Evolutionary conservation across 2,888 invertebrate species (phyloP).

Genomic region (Nowickia ferox): DNA sequence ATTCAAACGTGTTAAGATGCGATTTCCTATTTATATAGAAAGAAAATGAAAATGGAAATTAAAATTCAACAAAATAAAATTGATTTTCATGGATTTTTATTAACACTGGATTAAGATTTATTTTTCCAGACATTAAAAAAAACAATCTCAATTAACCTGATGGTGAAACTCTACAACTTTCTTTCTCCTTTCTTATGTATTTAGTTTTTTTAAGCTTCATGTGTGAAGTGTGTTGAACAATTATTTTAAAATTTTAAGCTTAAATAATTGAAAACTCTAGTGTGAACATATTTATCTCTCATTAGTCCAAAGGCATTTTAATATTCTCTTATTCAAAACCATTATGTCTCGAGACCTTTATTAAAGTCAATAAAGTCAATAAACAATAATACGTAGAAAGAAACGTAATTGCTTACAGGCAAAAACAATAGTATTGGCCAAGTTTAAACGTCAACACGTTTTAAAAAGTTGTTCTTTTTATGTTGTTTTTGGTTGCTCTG

Average conservation of each 20-base stretch:
- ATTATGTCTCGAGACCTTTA: neutral
- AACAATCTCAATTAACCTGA: slow-evolving; percentile 25
- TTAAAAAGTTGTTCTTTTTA: slow-evolving; percentile 27
- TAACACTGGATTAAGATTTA: slow-evolving; percentile 6
- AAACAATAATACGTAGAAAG: neutral
- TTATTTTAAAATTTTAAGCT: neutral
- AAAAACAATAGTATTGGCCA: neutral
- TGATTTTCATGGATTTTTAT: slow-evolving; percentile 43
- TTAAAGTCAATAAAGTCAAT: slow-evolving; percentile 23
- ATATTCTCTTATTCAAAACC: neutral
- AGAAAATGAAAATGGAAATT: slow-evolving; percentile 37
- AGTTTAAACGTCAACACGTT: slow-evolving; percentile 38
- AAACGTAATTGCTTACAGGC: neutral
- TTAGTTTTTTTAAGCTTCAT: neutral
- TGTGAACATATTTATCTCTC: neutral
- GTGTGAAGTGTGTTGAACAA: neutral
- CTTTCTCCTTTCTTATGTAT: slow-evolving; percentile 26
- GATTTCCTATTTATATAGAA: slow-evolving; percentile 78
- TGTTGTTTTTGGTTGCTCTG: no score
- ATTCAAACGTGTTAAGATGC: slow-evolving; percentile 81
- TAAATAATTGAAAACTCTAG: no score
- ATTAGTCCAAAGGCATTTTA: neutral
- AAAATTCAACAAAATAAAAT: slow-evolving; percentile 32
- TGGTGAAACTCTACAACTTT: slow-evolving; percentile 49
- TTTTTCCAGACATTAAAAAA: slow-evolving; percentile 18